phyloP scores from a whole-genome alignment of 2,888 invertebrate species.

The Melangyna quadrimaculata region DNA sequence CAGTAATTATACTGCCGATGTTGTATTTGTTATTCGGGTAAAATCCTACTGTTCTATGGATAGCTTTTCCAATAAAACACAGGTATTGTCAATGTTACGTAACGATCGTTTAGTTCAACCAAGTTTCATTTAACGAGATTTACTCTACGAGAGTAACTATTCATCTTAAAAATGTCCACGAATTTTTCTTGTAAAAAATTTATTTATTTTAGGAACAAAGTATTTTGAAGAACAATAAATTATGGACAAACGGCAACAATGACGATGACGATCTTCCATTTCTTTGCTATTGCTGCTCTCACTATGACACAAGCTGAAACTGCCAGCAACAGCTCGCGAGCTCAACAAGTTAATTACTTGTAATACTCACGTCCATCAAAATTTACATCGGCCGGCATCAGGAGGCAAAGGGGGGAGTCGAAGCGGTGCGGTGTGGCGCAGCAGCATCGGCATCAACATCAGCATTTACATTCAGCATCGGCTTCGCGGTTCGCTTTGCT shows the following conservation, averaged over 20 bases:
- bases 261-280: background rate
- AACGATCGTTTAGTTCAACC: too few species aligned
- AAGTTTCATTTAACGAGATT: too few species aligned
- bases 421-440: too few species aligned
- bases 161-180: too few species aligned
- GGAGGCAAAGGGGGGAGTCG: background rate
- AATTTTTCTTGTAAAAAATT: too few species aligned
- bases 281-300: background rate
- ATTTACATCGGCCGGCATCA: slow-evolving; percentile 37
- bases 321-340: slow-evolving; percentile 32
- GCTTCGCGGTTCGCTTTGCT: slow-evolving; percentile 35
- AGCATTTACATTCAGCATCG: slow-evolving; percentile 6
- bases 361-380: slow-evolving; percentile 69
- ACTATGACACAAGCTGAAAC: slow-evolving; percentile 25
- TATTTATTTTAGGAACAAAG: background rate
- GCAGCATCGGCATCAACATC: background rate
- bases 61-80: too few species aligned
- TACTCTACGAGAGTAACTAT: too few species aligned
- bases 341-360: slow-evolving; percentile 69
- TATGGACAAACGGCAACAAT: background rate
- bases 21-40: too few species aligned
- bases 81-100: too few species aligned
- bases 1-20: too few species aligned
- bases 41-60: too few species aligned
- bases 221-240: background rate